Base-by-base conservation (phyloP, 23 tunicate genomes). In the Diplosoma virens region DNA sequence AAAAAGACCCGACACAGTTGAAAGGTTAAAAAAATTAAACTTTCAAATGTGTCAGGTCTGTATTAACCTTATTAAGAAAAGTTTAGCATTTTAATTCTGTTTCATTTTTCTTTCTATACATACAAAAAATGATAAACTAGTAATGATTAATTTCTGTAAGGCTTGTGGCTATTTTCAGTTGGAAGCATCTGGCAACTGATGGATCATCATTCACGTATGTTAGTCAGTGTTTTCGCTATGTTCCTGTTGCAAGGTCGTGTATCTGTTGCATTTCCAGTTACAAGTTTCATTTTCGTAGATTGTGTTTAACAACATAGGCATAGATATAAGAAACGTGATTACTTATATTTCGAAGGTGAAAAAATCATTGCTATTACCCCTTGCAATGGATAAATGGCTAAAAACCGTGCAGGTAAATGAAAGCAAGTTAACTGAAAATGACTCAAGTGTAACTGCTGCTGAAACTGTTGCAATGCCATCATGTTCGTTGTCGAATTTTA, bases 251-350 rank as follows among this genome's bases (percentile, higher is more conserved):
- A 61, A 61, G 69, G 69, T 61, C 63, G 69, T 26, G 23, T 55
- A 26, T 61, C 18, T 61, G 69, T 61, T 26, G 69, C 69, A 61
- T 61, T 61, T 61, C 69, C 69, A 61, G 69, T 29, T 27, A 61
- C 69, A 61, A 61, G 69, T 61, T 61, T 61, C 69, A 61, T 61
- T 61, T 61, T 61, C 35, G 69, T 61, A 61, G 69, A 61, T 61
- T 26, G 69, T 61, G 35, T 61, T 61, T 61, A 61, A 61, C 69
- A 61, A 61, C 69, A 61, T n/a, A 61, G 35, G 35, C 69, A 61
- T 61, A 61, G 69, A 61, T n/a, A 61, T 61, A 61, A 26, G 69
- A 29, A 61, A 61, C 69, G 69, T 61, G 69, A 61, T 61, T 29
- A 27, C 35, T 61, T 61, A 61, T 26, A 29, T 61, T n/a, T 29